Base-by-base conservation (phyloP, 2,888 invertebrate species). In the Cataglyphis albicans region DNA sequence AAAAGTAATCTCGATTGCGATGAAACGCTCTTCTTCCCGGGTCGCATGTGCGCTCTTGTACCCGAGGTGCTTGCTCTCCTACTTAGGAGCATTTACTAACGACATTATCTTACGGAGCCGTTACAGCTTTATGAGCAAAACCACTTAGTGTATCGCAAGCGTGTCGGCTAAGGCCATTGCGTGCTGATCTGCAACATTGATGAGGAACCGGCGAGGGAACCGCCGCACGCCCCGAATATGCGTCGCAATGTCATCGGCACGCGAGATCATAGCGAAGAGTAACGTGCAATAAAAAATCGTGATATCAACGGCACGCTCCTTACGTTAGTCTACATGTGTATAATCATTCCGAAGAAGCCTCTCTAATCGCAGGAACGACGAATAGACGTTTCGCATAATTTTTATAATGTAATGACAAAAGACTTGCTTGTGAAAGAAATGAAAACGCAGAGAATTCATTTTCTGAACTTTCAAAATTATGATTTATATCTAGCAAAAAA, bases 51-150 rank as follows among this genome's bases (percentile, higher is more conserved):
- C 83, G 83, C 64, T 72, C 64, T 64, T 38, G 76, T 63, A 64
- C 68, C 44, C 80, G 82, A n/a, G 73, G 55, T 85, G 73, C 57
- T 73, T 84, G 74, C 65, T 78, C 82, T 74, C 38, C 57, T 68
- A 83, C 86, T 88, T 72, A 67, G 88, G 84, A 84, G 85, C 90
- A 89, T 89, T 90, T 90, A 89, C 89, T 59, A 83, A 57, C 87
- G 72, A 81, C 85, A 90, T 90, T 90, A 90, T 89, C 86, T 89
- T 89, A 86, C 87, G 41, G 82, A 74, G 83, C 86, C 91, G 87
- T 89, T 92, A 89, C 90, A 92, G 89, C 90, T 94, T 94, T 94
- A 94, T 93, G 93, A 92, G 93, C 93, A 89, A 94, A 94, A 94
- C 92, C 94, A 94, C 94, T 94, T 94, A 93, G 93, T 89, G 90